Conservation (phyloP, 1,140 invertebrate genomes). For the Maconellicoccus hirsutus region DNA sequence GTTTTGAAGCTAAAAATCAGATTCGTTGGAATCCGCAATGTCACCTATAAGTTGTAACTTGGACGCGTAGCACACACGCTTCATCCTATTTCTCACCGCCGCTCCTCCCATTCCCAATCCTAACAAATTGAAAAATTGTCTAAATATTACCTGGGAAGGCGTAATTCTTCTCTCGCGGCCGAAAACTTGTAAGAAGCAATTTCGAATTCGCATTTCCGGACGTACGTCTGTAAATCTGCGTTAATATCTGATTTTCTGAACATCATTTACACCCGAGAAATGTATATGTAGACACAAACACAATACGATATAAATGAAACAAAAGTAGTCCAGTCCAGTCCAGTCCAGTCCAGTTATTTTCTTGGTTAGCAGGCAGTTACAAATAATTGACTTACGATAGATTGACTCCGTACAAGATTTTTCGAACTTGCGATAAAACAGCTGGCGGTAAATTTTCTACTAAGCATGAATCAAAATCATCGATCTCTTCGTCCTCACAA, state of each 20-base stretch:
- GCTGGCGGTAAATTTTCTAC: slow-evolving; percentile 25
- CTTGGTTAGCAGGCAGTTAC: no score
- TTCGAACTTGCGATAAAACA: slow-evolving; percentile 25
- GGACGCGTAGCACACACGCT: no score
- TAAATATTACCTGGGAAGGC: neutral
- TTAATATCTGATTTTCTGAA: neutral
- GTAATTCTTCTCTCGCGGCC: neutral
- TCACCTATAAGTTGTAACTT: no score
- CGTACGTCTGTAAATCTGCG: neutral
- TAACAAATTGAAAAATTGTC: no score
- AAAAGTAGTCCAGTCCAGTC: neutral
- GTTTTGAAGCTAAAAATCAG: no score
- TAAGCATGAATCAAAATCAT: slow-evolving; percentile 24
- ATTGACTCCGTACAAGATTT: slow-evolving; percentile 29
- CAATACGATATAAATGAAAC: neutral
- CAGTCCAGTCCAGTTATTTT: no score
- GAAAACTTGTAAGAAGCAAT: neutral
- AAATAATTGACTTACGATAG: slow-evolving; percentile 29
- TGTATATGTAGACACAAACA: neutral
- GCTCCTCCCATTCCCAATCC: no score
- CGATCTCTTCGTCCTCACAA: no score
- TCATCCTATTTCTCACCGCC: no score
- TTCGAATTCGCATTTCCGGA: neutral
- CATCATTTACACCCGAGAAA: neutral
- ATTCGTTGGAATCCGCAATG: no score